Base-by-base conservation (phyloP, 2,797 vertebrate genomes). In the Coendou prehensilis region DNA sequence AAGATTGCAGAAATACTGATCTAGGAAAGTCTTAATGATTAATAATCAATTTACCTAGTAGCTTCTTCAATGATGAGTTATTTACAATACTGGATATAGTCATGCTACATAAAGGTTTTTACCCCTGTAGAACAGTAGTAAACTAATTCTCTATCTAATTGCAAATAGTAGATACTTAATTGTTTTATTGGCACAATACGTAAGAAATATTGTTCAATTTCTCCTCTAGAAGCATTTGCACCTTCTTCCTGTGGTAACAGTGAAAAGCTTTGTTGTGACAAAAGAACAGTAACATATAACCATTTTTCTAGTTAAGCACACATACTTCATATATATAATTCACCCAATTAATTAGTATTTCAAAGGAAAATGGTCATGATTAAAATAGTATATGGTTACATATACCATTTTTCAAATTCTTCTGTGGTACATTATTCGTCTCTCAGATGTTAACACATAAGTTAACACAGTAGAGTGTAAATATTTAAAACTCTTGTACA, bases 1-100 rank as follows among this genome's bases (percentile, higher is more conserved):
- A 81, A 23, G 10, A 67, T 81, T 80, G n/a, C 50, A 97, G 52
- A 96, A 96, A 85, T 54, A 50, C 13, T 90, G 54, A 97, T 52
- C 33, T 64, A 14, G 3, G 23, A 81, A 57, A 88, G 28, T 54
- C 63, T 86, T 83, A 88, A 45, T 85, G 20, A 67, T 3, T 57
- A 82, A 47, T 81, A 87, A 89, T 87, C 6, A 56, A 6, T 56
- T 73, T 91, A 18, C 37, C 45, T 79, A 59, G 17, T 91, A 73
- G 4, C 41, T 85, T 95, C n/a, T 56, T 61, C 33, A 78, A 0
- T 41, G 26, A 71, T 67, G 30, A 78, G 17, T 28, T 67, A 30
- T 85, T 89, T 80, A 61, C 82, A 83, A 30, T 22, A 28, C 41
- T 96, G 47, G 64, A 56, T 76, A 92, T 6, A 18, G 13, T 30